Evolutionary conservation across 2,888 invertebrate genomes (phyloP), one percentile per base, ranked within the genome.

Genomic region (Metacarcinus magister): DNA sequence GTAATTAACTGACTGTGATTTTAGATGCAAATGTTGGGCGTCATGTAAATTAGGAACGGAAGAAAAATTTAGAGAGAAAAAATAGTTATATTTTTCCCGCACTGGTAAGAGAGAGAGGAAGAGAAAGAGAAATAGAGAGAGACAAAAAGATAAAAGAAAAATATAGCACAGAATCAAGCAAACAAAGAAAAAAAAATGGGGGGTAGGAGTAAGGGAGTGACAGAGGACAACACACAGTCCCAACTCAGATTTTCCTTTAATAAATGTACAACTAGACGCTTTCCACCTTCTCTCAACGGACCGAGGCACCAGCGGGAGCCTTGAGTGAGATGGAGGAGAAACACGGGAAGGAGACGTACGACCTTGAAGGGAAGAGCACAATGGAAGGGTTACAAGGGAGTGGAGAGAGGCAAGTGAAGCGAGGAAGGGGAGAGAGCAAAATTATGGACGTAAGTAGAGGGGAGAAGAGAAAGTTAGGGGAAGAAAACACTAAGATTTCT

Each of bases 41-140:
- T 82, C 32, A 32, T 13, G 32, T 32, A 82, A 32, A 32, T 82
- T 82, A 32, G 32, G 82, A 82, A 82, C 10, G n/a, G 32, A 13
- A 2, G 82, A 32, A 1, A 32, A 82, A 82, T 10, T 32, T 82
- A 10, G 32, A 8, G 8, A 0, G 2, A 7, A 54, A 54, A 10
- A 54, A 54, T 54, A 16, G 13, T 54, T 4, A 10, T 46, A 10
- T 67, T 67, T 67, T 67, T 67, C n/a, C 1, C n/a, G 23, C 16
- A 67, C 19, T 67, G 32, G 82, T 32, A 32, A 82, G 82, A 82
- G 82, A 82, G 82, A 82, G 82, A 82, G 82, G 32, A 32, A 82
- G 82, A 82, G 82, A 82, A 32, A 82, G 82, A 82, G 82, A 82
- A 32, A 82, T 28, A 82, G 82, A 82, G 82, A 82, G 82, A 82